These are phyloP conservation scores for Papilio xuthus DNA, from an alignment of 1,140 invertebrate genomes.

Conservation along the genomic window DNA sequence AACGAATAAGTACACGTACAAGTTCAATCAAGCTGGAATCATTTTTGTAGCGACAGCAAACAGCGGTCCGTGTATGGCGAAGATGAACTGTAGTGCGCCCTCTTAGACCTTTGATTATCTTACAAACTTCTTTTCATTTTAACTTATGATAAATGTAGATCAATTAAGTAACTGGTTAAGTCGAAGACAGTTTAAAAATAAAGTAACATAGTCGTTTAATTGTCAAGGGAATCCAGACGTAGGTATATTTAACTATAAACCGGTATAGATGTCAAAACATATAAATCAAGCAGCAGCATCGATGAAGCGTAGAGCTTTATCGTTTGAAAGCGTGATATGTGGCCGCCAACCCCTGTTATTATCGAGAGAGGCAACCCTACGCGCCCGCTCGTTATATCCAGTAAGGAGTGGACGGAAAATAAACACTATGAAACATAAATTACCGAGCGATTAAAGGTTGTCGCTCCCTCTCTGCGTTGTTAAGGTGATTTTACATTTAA, in stretches of 20 bases:
- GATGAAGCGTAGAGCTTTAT: slow-evolving; percentile 23
- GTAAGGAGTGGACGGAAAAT: slow-evolving; percentile 30
- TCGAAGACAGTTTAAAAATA: neutral
- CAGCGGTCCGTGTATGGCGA: neutral
- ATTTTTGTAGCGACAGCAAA: neutral
- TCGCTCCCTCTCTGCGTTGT: slow-evolving; percentile 27
- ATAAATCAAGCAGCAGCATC: slow-evolving; percentile 22
- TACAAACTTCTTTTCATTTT: neutral
- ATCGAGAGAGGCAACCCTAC: slow-evolving; percentile 28
- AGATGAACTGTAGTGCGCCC: neutral
- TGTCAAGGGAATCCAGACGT: neutral
- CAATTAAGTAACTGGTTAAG: too few species aligned
- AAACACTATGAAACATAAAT: slow-evolving; percentile 32
- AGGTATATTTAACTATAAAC: slow-evolving; percentile 15
- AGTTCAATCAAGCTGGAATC: too few species aligned
- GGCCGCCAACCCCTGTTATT: slow-evolving; percentile 30
- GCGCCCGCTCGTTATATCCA: slow-evolving; percentile 8
- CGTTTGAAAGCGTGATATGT: slow-evolving; percentile 31
- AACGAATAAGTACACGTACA: too few species aligned
- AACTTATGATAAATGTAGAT: too few species aligned
- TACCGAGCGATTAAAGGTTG: slow-evolving; percentile 28
- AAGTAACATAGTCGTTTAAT: neutral
- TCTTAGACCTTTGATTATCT: neutral
- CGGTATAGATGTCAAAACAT: slow-evolving; percentile 9
- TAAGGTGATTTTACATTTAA: slow-evolving; percentile 23